Conservation (phyloP, 2,888 invertebrate genomes). For the Gymnoscelis rufifasciata region DNA sequence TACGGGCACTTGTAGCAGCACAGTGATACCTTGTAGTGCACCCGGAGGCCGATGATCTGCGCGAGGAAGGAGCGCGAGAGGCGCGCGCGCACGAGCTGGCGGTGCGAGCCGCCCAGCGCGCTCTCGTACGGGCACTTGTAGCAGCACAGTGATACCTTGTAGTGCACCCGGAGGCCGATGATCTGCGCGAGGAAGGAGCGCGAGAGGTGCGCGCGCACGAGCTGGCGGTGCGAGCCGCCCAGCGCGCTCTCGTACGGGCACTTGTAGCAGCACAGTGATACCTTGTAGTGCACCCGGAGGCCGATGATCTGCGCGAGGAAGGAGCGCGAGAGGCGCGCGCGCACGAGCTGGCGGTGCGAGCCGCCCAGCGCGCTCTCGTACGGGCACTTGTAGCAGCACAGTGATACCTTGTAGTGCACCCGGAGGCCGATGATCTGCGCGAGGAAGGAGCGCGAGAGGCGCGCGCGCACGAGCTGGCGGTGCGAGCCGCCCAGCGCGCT, state of each 20-base stretch:
- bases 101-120: conserved; percentile 91
- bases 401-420: conserved; percentile 96
- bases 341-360: conserved; percentile 91
- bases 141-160: conserved; percentile 83
- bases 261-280: conserved; percentile 72
- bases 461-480: conserved; percentile 91
- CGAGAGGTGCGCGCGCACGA: conserved; percentile 93
- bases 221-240: conserved; percentile 91
- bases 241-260: too few relatives aligned
- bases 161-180: too few relatives aligned
- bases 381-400: too few relatives aligned
- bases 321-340: conserved; percentile 92
- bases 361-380: conserved; percentile 93
- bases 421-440: too few relatives aligned
- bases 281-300: too few relatives aligned
- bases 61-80: too few relatives aligned
- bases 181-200: too few relatives aligned
- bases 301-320: too few relatives aligned
- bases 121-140: too few relatives aligned
- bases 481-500: conserved; percentile 93
- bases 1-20: too few relatives aligned
- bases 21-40: too few relatives aligned
- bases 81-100: conserved; percentile 92
- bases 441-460: conserved; percentile 92
- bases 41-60: too few relatives aligned